phyloP scores from a whole-genome alignment of 1,140 invertebrate species.

The Batillaria attramentaria region DNA sequence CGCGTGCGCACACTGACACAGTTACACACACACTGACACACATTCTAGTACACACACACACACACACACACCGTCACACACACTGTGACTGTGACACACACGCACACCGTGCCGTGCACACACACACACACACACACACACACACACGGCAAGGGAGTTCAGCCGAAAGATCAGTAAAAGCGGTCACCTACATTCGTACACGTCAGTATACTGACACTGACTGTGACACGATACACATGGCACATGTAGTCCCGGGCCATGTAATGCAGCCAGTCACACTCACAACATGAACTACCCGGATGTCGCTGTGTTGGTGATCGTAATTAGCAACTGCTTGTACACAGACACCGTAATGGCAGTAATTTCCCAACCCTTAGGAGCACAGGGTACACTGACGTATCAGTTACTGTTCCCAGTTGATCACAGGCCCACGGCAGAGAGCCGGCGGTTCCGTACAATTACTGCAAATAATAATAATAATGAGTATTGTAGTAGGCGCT shows the following conservation, averaged over 20 bases:
- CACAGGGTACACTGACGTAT: too few species aligned
- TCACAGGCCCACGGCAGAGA: too few species aligned
- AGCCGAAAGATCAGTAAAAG: background rate
- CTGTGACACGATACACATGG: background rate
- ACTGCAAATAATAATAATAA: too few species aligned
- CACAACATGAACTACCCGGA: background rate
- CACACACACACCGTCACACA: slow-evolving; percentile 8
- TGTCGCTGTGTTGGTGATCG: background rate
- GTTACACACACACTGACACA: background rate
- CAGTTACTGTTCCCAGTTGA: too few species aligned
- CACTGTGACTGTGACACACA: background rate
- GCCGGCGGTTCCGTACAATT: too few species aligned
- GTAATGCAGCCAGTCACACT: background rate
- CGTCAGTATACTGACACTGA: background rate
- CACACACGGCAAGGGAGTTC: background rate
- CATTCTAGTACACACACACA: background rate
- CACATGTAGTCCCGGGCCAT: background rate
- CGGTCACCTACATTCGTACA: background rate
- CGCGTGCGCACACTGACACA: background rate
- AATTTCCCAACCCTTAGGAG: too few species aligned
- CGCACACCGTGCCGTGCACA: background rate
- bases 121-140: slow-evolving; percentile 13
- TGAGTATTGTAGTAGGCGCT: too few species aligned
- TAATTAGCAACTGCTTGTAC: too few species aligned
- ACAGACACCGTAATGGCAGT: too few species aligned